Base-by-base conservation (phyloP, 1,140 invertebrate species). In the Atta texana region DNA sequence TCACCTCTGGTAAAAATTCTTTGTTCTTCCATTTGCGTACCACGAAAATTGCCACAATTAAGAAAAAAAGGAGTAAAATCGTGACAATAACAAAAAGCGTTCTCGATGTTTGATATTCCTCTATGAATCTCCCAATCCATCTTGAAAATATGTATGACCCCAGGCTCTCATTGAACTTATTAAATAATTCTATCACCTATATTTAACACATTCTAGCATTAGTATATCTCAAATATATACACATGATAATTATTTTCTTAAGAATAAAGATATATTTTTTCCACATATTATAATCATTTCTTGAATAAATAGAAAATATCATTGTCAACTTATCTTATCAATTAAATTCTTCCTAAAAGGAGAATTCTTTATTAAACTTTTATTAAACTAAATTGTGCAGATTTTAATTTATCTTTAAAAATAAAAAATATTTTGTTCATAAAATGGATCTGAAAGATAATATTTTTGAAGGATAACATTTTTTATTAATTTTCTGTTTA, bases 1-100 rank as follows among this genome's bases (percentile, higher is more conserved):
- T 96, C 8, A 96, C 95, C 85, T 96, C 95, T 51, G 95, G 95
- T 7, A 96, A 84, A 77, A 96, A 95, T 90, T 95, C 95, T 77
- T 95, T 94, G 93, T 95, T 95, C 61, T 95, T 95, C 94, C 95
- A 95, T 95, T 95, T 95, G 87, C 92, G 85, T 1, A 94, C 39
- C 21, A 94, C 78, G n/a, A 92, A 80, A 31, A 94, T 80, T 0
- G 90, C 86, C 12, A 72, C 64, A 14, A 92, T 75, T 6, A 91
- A 76, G 10, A 94, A 10, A 28, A 92, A 68, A 14, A 91, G 57
- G 16, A 94, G 53, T 0, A 94, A 10, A 55, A 88, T 8, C 0
- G 75, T 78, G 49, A 90, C 64, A 6, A 92, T 39, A 24, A 91
- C 85, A 31, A 94, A 68, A 0, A 94, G 69, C 0, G 91, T 90